These are phyloP conservation scores for Taphrorychus bicolor DNA, from an alignment of 2,888 invertebrate genomes.

Conservation along the genomic window DNA sequence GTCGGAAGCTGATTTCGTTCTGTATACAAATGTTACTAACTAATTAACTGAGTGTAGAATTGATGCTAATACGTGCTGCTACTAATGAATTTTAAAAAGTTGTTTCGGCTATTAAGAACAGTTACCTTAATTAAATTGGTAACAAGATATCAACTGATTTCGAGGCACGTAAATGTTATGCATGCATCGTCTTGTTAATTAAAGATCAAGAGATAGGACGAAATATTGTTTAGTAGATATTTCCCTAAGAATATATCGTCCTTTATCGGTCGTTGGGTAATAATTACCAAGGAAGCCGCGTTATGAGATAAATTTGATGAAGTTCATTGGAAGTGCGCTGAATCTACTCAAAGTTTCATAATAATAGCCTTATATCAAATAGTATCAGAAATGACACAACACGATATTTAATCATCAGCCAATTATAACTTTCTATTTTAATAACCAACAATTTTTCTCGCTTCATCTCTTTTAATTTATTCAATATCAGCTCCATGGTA, in stretches of 20 bases:
- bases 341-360: not conserved
- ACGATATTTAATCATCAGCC: not conserved
- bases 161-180: slow-evolving; percentile 12
- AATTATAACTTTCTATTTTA: not conserved
- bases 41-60: no score
- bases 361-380: not conserved
- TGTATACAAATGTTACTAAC: no score
- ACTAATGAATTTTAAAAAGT: not conserved
- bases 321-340: not conserved
- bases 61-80: not conserved
- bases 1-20: no score
- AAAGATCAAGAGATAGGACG: slow-evolving; percentile 29
- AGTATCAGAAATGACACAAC: not conserved
- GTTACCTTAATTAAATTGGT: slow-evolving; percentile 20
- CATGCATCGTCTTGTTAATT: slow-evolving; percentile 24
- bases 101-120: slow-evolving; percentile 6
- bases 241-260: slow-evolving; percentile 7
- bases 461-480: slow-evolving; percentile 1
- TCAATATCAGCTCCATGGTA: slow-evolving; percentile 16
- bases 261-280: not conserved
- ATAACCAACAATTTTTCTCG: not conserved
- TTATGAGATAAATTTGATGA: no score
- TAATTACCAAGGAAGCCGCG: not conserved
- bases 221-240: slow-evolving; percentile 5
- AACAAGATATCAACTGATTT: slow-evolving; percentile 16